phyloP scores from a whole-genome alignment of 2,797 vertebrate genomes.

The Adrianichthys oophorus region DNA sequence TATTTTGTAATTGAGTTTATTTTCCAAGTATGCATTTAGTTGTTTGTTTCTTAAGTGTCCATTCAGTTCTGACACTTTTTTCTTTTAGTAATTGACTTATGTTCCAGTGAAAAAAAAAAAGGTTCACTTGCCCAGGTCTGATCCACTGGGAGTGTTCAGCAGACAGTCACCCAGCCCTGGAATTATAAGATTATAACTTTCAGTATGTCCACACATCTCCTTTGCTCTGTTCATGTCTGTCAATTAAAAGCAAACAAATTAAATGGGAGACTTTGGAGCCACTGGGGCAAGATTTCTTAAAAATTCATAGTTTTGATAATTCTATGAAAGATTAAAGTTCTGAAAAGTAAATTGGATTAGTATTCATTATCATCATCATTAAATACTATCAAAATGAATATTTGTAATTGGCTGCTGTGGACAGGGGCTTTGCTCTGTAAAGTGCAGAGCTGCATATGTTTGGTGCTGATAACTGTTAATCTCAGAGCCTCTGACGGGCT shows the following conservation, averaged over 20 bases:
- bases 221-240: slow-evolving; percentile 9
- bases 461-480: slow-evolving; percentile 51
- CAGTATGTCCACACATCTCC: slow-evolving; percentile 12
- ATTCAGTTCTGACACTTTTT: too few relatives aligned
- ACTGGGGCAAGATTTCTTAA: slow-evolving; percentile 2
- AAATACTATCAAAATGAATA: slow-evolving; percentile 24
- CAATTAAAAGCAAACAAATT: slow-evolving; percentile 24
- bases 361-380: slow-evolving; percentile 30
- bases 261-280: slow-evolving; percentile 2
- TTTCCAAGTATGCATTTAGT: too few relatives aligned
- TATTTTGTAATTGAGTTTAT: too few relatives aligned
- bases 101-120: too few relatives aligned
- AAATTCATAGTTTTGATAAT: slow-evolving; percentile 4
- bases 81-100: too few relatives aligned
- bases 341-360: slow-evolving; percentile 31
- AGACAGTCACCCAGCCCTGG: not conserved
- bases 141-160: slow-evolving; percentile 9
- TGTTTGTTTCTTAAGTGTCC: too few relatives aligned
- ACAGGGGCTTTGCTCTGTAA: slow-evolving; percentile 30
- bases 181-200: slow-evolving; percentile 33
- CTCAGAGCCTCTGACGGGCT: slow-evolving; percentile 26
- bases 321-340: not conserved
- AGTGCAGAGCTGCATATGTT: slow-evolving; percentile 34
- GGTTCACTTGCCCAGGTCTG: not conserved
- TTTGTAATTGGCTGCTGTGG: slow-evolving; percentile 48